Evolutionary conservation across 2,888 invertebrate species (phyloP).

Genomic region (Chironomus tentans): DNA sequence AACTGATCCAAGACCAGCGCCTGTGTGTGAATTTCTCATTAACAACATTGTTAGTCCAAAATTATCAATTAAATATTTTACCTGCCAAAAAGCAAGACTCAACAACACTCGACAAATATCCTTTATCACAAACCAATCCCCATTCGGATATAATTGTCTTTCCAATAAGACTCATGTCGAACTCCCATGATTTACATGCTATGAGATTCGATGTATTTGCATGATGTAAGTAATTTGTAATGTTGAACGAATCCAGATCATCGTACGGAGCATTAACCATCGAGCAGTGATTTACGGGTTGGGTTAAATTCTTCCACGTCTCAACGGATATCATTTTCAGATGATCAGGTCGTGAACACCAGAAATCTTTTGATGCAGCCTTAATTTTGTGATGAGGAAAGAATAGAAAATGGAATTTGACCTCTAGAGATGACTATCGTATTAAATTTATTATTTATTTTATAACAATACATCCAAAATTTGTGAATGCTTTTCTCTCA

Average conservation of each 20-base stretch:
- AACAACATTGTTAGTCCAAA: too few species aligned
- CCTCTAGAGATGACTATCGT: too few species aligned
- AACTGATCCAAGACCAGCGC: slow-evolving; percentile 55
- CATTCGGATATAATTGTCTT: slow-evolving; percentile 52
- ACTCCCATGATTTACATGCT: slow-evolving; percentile 42
- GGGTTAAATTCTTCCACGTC: slow-evolving; percentile 48
- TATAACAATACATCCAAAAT: too few species aligned
- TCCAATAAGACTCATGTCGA: slow-evolving; percentile 39
- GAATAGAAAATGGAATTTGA: not conserved
- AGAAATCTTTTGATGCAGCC: slow-evolving; percentile 45
- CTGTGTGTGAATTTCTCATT: slow-evolving; percentile 31
- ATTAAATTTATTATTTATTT: too few species aligned
- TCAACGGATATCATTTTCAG: slow-evolving; percentile 38
- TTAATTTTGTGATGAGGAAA: slow-evolving; percentile 33
- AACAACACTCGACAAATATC: slow-evolving; percentile 47
- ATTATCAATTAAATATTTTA: not conserved
- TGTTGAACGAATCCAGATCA: slow-evolving; percentile 30
- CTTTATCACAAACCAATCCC: slow-evolving; percentile 49
- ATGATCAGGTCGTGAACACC: slow-evolving; percentile 48
- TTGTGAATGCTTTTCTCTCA: too few species aligned
- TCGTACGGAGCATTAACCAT: slow-evolving; percentile 38
- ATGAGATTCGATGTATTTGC: slow-evolving; percentile 29
- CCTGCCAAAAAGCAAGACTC: slow-evolving; percentile 54
- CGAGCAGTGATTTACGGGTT: slow-evolving; percentile 43
- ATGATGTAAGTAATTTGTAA: slow-evolving; percentile 26